phyloP scores from a whole-genome alignment of 2,797 vertebrate species.

The Saxicola maurus region DNA sequence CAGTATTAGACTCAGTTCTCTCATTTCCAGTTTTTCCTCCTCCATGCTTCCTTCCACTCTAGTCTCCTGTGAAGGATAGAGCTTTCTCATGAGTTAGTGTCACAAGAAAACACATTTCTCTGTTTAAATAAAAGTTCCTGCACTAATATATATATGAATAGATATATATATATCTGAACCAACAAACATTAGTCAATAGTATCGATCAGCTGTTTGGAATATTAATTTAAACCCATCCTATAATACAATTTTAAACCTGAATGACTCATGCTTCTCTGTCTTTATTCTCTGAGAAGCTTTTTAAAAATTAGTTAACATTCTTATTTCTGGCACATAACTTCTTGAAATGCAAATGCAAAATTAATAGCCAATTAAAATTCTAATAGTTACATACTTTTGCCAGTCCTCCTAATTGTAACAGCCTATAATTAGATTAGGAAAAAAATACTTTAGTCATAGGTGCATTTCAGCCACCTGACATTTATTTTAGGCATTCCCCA shows the following conservation, averaged over 20 bases:
- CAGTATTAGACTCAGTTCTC: not conserved
- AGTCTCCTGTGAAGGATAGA: not conserved
- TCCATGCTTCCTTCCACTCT: not conserved
- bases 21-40: not conserved
- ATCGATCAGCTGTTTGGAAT: not conserved
- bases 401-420: not conserved
- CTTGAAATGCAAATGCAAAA: constrained; percentile 22
- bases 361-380: constrained; percentile 26
- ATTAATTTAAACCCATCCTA: not conserved
- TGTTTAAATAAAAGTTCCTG: not conserved
- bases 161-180: not conserved
- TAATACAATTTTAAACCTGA: not conserved
- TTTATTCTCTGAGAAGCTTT: not conserved
- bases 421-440: not conserved
- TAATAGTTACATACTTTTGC: not conserved
- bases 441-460: not conserved
- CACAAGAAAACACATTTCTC: not conserved
- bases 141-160: not conserved
- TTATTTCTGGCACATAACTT: constrained; percentile 18
- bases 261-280: not conserved
- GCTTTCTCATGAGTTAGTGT: not conserved
- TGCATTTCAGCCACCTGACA: constrained; percentile 3
- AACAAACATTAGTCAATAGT: not conserved
- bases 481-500: constrained; percentile 5
- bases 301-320: not conserved